A percentile compares a stretch with the other conserved stretches of the same genome.
These are phyloP conservation scores for Malacoctenus gilli DNA, from an alignment of 2,797 vertebrate genomes.

Conservation along the genomic window DNA sequence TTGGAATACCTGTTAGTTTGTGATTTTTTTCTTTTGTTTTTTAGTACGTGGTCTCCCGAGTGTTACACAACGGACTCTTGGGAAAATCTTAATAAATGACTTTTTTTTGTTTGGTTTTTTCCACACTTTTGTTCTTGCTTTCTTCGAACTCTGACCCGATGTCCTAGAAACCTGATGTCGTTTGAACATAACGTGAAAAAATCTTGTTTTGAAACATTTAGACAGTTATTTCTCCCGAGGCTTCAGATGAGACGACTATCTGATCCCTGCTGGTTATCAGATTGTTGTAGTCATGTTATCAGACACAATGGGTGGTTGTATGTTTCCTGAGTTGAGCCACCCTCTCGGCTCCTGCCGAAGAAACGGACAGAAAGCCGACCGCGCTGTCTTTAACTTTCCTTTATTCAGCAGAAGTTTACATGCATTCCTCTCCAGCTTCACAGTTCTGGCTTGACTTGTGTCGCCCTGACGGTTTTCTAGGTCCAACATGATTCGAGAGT, in stretches of 20 bases:
- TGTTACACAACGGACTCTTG: slow-evolving; percentile 37
- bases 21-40: slow-evolving; percentile 18
- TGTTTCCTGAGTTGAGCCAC: no score
- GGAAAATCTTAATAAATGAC: slow-evolving; percentile 57
- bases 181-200: no score
- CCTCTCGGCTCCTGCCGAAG: neutral
- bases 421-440: slow-evolving; percentile 45
- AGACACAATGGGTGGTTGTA: no score
- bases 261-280: no score
- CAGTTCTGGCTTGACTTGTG: slow-evolving; percentile 10
- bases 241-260: no score
- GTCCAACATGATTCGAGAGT: slow-evolving; percentile 69
- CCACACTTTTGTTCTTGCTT: no score
- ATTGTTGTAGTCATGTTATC: no score
- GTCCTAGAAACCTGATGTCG: no score
- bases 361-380: slow-evolving; percentile 3
- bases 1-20: slow-evolving; percentile 30
- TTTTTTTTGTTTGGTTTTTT: slow-evolving; percentile 27
- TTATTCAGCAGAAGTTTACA: slow-evolving; percentile 67
- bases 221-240: no score
- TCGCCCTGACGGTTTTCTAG: slow-evolving; percentile 53
- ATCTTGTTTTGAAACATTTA: no score
- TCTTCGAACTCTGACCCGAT: no score
- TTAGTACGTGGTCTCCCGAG: slow-evolving; percentile 35
- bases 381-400: slow-evolving; percentile 30